A percentile compares a stretch with the other conserved stretches of the same genome.
These are phyloP conservation scores for Bursaphelenchus okinawaensis DNA, from an alignment of 2,888 invertebrate genomes.

Conservation along the genomic window DNA sequence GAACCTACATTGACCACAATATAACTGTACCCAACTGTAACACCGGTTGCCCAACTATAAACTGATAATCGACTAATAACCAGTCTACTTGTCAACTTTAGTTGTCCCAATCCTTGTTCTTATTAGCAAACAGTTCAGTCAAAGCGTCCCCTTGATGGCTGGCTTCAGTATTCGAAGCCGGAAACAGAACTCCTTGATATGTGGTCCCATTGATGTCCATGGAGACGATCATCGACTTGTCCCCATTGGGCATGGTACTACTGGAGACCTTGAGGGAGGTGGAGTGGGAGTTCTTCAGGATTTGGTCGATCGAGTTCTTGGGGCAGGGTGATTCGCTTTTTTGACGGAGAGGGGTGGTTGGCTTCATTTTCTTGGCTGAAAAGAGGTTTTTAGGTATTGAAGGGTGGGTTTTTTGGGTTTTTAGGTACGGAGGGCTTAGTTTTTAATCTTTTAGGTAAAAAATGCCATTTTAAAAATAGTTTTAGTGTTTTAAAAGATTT, in stretches of 20 bases:
- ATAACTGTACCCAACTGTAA: too few relatives aligned
- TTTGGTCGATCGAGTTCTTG: conserved; percentile 8
- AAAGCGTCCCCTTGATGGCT: neutral
- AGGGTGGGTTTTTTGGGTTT: too few relatives aligned
- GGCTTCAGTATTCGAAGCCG: conserved; percentile 9
- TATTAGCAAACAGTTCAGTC: neutral
- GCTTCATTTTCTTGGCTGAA: conserved; percentile 5
- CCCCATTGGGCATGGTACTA: conserved; percentile 18
- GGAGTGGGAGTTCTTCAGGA: conserved; percentile 15
- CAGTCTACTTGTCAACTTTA: too few relatives aligned
- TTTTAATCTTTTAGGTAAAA: too few relatives aligned
- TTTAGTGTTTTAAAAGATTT: too few relatives aligned
- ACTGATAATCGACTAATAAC: too few relatives aligned
- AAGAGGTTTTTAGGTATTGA: neutral
- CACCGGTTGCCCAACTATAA: too few relatives aligned
- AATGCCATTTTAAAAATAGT: too few relatives aligned
- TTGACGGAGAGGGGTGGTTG: neutral
- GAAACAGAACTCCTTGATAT: conserved; percentile 86
- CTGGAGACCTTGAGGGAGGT: neutral
- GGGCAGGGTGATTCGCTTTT: neutral
- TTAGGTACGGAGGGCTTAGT: too few relatives aligned
- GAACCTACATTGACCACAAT: neutral
- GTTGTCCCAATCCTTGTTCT: neutral
- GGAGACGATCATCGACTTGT: conserved; percentile 75
- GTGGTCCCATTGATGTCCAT: conserved; percentile 92